Percentiles rank a stretch among this genome's conserved stretches.
phyloP scores from a whole-genome alignment of 2,113 vertebrate species.

The Scomber japonicus region DNA sequence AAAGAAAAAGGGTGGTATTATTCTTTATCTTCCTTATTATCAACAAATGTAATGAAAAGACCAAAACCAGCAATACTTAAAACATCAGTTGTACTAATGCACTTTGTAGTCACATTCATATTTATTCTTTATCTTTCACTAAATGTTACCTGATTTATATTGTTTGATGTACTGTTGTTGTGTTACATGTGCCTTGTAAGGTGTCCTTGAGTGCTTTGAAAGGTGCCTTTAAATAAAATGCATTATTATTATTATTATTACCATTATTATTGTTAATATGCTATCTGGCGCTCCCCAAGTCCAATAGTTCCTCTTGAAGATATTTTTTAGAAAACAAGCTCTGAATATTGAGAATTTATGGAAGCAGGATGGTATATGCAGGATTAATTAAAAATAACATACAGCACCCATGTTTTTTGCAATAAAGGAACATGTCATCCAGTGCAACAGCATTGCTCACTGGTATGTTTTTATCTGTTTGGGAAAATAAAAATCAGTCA shows the following conservation, averaged over 20 bases:
- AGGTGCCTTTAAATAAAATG: too few relatives aligned
- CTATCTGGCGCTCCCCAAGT: neutral
- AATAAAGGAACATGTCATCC: too few relatives aligned
- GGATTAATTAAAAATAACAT: neutral
- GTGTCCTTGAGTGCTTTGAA: too few relatives aligned
- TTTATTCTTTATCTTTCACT: too few relatives aligned
- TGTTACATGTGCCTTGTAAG: too few relatives aligned
- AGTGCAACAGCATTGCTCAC: neutral
- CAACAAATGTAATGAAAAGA: neutral
- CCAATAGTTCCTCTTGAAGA: neutral
- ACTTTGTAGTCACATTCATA: too few relatives aligned
- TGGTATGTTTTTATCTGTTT: neutral
- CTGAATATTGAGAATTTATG: neutral
- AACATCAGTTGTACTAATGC: too few relatives aligned
- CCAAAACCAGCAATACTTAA: neutral
- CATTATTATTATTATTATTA: too few relatives aligned
- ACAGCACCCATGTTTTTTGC: neutral
- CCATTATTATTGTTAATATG: too few relatives aligned
- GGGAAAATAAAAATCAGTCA: neutral
- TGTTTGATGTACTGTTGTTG: too few relatives aligned
- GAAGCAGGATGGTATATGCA: neutral
- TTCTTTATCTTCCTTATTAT: neutral
- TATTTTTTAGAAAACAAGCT: too few relatives aligned
- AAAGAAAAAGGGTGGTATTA: neutral
- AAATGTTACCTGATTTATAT: too few relatives aligned